Conservation (phyloP, 2,113 vertebrate species). For the Oncorhynchus mykiss region DNA sequence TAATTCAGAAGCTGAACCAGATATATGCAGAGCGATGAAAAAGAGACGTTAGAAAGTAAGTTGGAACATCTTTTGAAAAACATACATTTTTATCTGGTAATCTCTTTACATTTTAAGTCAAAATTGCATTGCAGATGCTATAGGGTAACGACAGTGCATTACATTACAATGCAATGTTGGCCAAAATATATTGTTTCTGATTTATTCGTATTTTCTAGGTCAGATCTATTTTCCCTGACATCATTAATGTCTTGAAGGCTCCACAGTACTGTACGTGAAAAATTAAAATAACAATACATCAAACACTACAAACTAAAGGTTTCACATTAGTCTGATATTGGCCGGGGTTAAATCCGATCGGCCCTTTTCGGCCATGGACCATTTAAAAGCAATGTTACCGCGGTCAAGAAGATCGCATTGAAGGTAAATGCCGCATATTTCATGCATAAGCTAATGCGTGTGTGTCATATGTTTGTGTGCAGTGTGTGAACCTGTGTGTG, state of each 20-base stretch:
- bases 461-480: neutral
- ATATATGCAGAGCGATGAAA: neutral
- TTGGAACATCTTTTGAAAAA: slow-evolving; percentile 22
- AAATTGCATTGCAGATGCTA: slow-evolving; percentile 27
- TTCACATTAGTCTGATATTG: neutral
- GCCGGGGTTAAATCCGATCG: too few relatives aligned
- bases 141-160: slow-evolving; percentile 30
- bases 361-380: too few relatives aligned
- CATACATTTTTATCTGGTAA: slow-evolving; percentile 24
- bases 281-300: neutral
- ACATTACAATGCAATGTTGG: neutral
- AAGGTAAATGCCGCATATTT: neutral
- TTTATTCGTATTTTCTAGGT: slow-evolving; percentile 42
- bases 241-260: slow-evolving; percentile 22
- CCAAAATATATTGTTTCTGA: slow-evolving; percentile 32
- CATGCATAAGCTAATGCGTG: neutral
- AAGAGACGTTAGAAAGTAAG: slow-evolving; percentile 9
- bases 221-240: slow-evolving; percentile 54
- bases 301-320: neutral
- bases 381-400: too few relatives aligned
- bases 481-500: neutral
- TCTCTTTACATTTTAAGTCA: neutral
- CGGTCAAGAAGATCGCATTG: too few relatives aligned
- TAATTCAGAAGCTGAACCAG: slow-evolving; percentile 18
- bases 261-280: neutral